phyloP scores from a whole-genome alignment of 2,797 vertebrate genomes.

The Labroides dimidiatus region DNA sequence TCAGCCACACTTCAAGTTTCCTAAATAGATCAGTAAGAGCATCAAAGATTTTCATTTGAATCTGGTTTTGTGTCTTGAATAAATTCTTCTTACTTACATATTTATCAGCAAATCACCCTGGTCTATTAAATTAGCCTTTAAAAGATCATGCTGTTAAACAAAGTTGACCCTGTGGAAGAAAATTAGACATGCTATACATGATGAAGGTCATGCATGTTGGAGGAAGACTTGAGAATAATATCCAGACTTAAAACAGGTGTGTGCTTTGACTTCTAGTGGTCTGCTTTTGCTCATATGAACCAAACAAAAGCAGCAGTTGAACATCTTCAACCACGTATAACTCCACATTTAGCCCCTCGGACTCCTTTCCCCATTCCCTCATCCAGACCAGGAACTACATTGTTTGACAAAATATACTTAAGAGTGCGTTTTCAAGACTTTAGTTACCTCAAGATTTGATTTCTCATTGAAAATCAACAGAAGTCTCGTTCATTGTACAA shows the following conservation, averaged over 20 bases:
- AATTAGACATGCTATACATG: neutral
- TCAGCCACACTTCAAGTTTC: neutral
- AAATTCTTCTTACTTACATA: neutral
- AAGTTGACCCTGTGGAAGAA: too few relatives aligned
- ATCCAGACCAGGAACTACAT: too few relatives aligned
- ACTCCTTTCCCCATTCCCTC: too few relatives aligned
- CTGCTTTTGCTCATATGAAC: neutral
- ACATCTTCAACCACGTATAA: too few relatives aligned
- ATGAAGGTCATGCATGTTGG: neutral
- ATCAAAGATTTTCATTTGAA: constrained; percentile 1
- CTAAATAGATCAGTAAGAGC: constrained; percentile 3
- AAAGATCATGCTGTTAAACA: too few relatives aligned
- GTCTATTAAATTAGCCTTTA: neutral
- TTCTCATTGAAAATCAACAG: too few relatives aligned
- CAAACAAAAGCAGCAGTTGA: too few relatives aligned
- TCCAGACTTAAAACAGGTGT: neutral
- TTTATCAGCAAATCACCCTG: neutral
- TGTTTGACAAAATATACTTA: too few relatives aligned
- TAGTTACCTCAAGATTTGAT: too few relatives aligned
- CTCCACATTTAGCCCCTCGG: too few relatives aligned
- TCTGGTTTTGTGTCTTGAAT: constrained; percentile 1
- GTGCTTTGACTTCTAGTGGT: neutral
- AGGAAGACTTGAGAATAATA: neutral
- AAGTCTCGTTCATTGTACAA: neutral
- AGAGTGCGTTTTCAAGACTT: too few relatives aligned